Evolutionary conservation across 2,797 vertebrate genomes (phyloP).

Genomic region (Phalloptychus januarius): DNA sequence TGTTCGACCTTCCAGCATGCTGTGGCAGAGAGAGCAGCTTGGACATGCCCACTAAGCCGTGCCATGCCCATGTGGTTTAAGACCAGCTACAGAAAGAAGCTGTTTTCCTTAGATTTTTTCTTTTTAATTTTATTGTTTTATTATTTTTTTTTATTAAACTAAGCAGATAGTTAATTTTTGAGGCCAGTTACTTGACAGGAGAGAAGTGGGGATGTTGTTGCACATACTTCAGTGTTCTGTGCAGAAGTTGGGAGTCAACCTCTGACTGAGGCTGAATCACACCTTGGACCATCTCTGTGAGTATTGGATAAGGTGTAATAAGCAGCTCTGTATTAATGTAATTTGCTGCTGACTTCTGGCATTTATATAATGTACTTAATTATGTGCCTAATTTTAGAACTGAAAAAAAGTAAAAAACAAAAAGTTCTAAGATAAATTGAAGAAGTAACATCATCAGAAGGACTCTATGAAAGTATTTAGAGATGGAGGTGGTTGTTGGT

Average conservation of each 20-base stretch:
- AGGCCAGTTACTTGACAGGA: conserved; percentile 75
- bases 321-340: conserved; percentile 20
- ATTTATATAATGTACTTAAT: not conserved
- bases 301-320: conserved; percentile 18
- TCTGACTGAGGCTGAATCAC: conserved; percentile 54
- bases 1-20: conserved; percentile 80
- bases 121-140: not conserved
- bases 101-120: conserved; percentile 13
- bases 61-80: conserved; percentile 84
- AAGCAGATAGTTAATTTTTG: conserved; percentile 23
- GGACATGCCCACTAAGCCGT: conserved; percentile 83
- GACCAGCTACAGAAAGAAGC: conserved; percentile 19
- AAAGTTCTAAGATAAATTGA: not conserved
- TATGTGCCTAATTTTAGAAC: not conserved
- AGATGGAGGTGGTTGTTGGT: not conserved
- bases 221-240: conserved; percentile 70
- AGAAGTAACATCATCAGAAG: not conserved
- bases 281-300: conserved; percentile 38
- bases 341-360: not conserved
- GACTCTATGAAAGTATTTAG: not conserved
- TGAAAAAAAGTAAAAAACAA: conserved; percentile 2
- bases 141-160: conserved; percentile 11
- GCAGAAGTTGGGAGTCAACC: conserved; percentile 57
- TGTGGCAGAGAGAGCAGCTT: conserved; percentile 90
- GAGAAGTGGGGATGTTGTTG: conserved; percentile 49